Evolutionary conservation across 2,797 vertebrate genomes (phyloP).

Genomic region (Enteromius fasciolatus): DNA sequence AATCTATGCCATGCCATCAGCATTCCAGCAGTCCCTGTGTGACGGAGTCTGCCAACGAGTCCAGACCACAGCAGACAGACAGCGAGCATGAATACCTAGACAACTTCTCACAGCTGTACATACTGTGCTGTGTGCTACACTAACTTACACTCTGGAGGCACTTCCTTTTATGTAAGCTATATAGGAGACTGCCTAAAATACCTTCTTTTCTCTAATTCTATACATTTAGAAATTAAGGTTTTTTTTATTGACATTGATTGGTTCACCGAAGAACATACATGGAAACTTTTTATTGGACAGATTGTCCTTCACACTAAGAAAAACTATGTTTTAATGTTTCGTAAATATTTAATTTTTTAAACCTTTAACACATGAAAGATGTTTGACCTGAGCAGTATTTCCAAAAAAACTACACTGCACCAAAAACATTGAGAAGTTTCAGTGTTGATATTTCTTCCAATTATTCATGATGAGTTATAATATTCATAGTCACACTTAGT

Average conservation of each 20-base stretch:
- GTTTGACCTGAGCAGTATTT: no score
- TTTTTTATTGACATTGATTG: background rate
- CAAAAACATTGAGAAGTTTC: background rate
- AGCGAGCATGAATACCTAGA: conserved; percentile 56
- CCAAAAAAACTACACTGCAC: no score
- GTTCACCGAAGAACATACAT: background rate
- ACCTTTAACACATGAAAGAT: no score
- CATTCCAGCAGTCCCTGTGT: conserved; percentile 20
- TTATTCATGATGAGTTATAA: background rate
- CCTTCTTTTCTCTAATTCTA: background rate
- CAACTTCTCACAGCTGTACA: conserved; percentile 76
- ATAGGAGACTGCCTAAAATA: background rate
- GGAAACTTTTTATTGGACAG: background rate
- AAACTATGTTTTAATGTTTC: no score
- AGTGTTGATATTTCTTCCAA: background rate
- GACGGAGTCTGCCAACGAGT: conserved; percentile 22
- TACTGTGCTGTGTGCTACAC: background rate
- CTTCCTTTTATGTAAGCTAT: background rate
- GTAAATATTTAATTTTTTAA: no score
- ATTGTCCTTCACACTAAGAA: background rate
- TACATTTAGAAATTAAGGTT: background rate
- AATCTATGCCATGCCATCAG: background rate
- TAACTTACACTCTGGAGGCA: background rate
- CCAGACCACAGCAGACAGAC: conserved; percentile 41
- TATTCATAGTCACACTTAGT: background rate